Evolutionary conservation across 2,113 vertebrate species (phyloP).

Genomic region (Acrocephalus arundinaceus): DNA sequence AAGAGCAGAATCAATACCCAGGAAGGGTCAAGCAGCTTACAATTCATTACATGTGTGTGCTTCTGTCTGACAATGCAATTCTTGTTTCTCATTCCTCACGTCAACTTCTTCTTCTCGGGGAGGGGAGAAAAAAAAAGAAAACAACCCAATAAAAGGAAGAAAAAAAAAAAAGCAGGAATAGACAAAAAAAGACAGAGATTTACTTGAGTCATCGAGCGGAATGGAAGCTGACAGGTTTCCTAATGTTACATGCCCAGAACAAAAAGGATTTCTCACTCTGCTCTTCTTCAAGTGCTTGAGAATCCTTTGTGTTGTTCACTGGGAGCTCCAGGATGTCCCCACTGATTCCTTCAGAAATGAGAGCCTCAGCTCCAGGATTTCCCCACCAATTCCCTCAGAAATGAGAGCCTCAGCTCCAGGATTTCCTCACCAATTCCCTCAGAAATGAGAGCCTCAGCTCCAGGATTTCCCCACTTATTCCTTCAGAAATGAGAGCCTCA

Average conservation of each 20-base stretch:
- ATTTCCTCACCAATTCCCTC: not conserved
- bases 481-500: not conserved
- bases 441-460: not conserved
- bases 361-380: not conserved
- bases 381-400: not conserved
- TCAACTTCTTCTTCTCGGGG: not conserved
- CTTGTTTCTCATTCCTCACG: slow-evolving; percentile 54
- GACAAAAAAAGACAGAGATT: slow-evolving; percentile 45
- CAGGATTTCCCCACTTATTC: not conserved
- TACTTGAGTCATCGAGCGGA: slow-evolving; percentile 19
- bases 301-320: not conserved
- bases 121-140: rapidly evolving
- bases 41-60: slow-evolving; percentile 44
- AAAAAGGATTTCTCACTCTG: slow-evolving; percentile 43
- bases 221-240: slow-evolving; percentile 60
- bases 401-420: not conserved
- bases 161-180: slow-evolving; percentile 7
- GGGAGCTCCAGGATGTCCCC: not conserved
- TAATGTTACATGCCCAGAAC: slow-evolving; percentile 46
- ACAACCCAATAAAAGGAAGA: not conserved
- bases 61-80: slow-evolving; percentile 32
- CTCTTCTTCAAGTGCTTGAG: not conserved
- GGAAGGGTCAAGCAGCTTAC: slow-evolving; percentile 36
- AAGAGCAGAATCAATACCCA: slow-evolving; percentile 30
- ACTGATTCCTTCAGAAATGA: not conserved